Conservation (phyloP, 2,797 vertebrate genomes). For the Huso huso region DNA sequence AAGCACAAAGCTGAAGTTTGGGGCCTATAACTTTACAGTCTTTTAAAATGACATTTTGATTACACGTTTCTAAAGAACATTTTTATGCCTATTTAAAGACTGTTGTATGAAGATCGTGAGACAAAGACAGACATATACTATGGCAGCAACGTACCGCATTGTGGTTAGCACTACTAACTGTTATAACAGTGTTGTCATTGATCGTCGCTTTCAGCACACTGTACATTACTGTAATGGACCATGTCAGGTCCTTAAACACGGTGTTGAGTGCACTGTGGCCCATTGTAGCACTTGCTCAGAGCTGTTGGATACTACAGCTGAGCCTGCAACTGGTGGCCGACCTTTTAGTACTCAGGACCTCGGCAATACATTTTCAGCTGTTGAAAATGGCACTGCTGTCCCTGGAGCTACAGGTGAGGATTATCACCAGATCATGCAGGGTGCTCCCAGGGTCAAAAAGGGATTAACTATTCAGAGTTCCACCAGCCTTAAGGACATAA, state of each 20-base stretch:
- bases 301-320: constrained; percentile 55
- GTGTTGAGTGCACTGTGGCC: constrained; percentile 80
- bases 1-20: not conserved
- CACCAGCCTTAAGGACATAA: constrained; percentile 87
- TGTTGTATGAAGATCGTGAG: not conserved
- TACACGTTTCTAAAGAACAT: constrained; percentile 24
- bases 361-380: constrained; percentile 40
- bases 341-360: constrained; percentile 39
- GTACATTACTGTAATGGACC: constrained; percentile 92
- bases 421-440: constrained; percentile 53
- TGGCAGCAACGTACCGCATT: constrained; percentile 92
- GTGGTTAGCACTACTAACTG: constrained; percentile 93
- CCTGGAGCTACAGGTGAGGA: constrained; percentile 51
- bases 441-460: constrained; percentile 56
- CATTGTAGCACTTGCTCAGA: constrained; percentile 85
- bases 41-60: constrained; percentile 27
- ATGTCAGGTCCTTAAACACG: constrained; percentile 78
- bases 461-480: constrained; percentile 60
- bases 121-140: constrained; percentile 39
- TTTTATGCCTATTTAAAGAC: constrained; percentile 17
- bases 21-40: constrained; percentile 1
- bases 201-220: constrained; percentile 77
- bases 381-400: constrained; percentile 51
- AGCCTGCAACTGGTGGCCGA: constrained; percentile 34
- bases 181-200: constrained; percentile 88